Conservation (phyloP, 2,113 vertebrate genomes). For the Tichodroma muraria region DNA sequence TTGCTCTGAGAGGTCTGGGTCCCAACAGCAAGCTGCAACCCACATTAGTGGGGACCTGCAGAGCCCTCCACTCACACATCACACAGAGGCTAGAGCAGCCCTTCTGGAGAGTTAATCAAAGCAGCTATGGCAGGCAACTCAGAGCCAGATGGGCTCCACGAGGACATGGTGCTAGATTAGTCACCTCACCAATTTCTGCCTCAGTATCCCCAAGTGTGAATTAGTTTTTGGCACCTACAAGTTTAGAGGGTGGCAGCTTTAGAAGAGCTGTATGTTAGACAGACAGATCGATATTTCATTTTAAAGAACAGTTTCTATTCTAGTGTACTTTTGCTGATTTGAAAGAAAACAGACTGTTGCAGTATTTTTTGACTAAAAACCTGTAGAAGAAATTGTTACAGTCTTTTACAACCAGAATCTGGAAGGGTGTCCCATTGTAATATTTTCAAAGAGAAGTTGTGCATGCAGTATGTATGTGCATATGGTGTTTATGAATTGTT, state of each 20-base stretch:
- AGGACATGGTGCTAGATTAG: background rate
- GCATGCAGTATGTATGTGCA: conserved; percentile 66
- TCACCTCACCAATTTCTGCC: background rate
- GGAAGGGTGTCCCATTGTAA: conserved; percentile 59
- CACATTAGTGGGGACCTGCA: background rate
- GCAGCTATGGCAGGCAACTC: background rate
- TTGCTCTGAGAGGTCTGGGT: background rate
- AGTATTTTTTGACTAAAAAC: conserved; percentile 44
- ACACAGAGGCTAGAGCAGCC: background rate
- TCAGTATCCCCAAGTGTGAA: background rate
- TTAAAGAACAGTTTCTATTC: background rate
- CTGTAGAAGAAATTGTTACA: conserved; percentile 33
- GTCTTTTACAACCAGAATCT: conserved; percentile 50
- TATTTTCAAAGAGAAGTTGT: conserved; percentile 67
- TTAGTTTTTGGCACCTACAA: conserved; percentile 13
- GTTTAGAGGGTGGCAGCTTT: background rate
- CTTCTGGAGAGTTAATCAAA: background rate
- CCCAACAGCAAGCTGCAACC: background rate
- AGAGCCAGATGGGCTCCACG: background rate
- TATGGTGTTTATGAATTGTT: conserved; percentile 74
- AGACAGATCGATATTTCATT: conserved; percentile 13
- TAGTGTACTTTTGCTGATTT: background rate
- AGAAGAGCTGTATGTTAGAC: background rate
- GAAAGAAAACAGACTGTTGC: conserved; percentile 45
- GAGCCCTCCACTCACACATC: background rate